Evolutionary conservation across 2,797 vertebrate genomes (phyloP).

Genomic region (Lepilemur ruficaudatus): DNA sequence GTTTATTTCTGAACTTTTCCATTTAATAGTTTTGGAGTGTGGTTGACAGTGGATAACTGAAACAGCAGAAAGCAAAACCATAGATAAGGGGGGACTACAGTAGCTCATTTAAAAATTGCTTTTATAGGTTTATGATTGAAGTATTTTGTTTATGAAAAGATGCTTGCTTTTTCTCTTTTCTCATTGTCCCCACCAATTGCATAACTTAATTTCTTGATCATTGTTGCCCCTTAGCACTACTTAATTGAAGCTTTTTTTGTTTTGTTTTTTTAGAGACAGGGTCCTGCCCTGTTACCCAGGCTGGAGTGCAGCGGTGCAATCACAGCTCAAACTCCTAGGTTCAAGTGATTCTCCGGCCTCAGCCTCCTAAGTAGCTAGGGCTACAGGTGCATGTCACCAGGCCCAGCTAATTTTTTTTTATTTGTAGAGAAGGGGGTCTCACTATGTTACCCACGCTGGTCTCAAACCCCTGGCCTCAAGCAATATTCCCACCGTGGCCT

Average conservation of each 20-base stretch:
- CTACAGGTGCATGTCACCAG: too few relatives aligned
- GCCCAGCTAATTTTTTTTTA: too few relatives aligned
- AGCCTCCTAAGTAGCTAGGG: too few relatives aligned
- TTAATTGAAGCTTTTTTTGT: not conserved
- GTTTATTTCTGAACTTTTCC: not conserved
- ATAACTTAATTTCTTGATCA: not conserved
- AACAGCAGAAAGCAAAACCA: not conserved
- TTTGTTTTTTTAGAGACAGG: too few relatives aligned
- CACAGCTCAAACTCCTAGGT: too few relatives aligned
- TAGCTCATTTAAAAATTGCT: not conserved
- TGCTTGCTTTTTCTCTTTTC: not conserved
- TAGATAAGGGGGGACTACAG: not conserved
- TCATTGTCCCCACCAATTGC: not conserved
- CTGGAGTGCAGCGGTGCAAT: too few relatives aligned
- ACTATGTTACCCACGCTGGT: too few relatives aligned
- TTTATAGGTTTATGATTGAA: not conserved
- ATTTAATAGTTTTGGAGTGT: not conserved
- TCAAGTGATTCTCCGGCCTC: too few relatives aligned
- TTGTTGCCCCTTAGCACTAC: not conserved
- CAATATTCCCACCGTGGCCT: too few relatives aligned
- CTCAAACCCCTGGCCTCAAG: too few relatives aligned
- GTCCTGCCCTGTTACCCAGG: too few relatives aligned
- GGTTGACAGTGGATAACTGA: not conserved
- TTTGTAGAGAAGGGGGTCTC: too few relatives aligned
- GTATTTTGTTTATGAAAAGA: not conserved